Conservation (phyloP, 2,113 vertebrate genomes). For the Coturnix japonica region DNA sequence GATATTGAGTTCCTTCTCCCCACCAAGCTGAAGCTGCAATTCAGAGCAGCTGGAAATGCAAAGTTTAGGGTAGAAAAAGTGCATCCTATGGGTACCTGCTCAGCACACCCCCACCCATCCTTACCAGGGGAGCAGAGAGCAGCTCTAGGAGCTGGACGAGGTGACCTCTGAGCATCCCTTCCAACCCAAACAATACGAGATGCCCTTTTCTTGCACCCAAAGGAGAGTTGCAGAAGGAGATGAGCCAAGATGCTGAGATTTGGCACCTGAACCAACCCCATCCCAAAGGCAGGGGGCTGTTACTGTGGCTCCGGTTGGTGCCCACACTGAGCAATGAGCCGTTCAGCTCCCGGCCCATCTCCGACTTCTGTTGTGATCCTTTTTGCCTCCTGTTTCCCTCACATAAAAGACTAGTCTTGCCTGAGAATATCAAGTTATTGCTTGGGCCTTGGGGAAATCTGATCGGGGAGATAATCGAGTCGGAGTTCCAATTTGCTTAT, state of each 20-base stretch:
- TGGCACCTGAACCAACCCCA: neutral
- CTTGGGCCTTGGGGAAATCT: conserved; percentile 75
- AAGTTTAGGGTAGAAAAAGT: neutral
- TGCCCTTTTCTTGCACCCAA: neutral
- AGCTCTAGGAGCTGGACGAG: neutral
- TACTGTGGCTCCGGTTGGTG: neutral
- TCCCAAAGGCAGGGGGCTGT: neutral
- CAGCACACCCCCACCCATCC: neutral
- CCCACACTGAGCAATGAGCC: neutral
- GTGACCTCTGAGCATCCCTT: too few species aligned
- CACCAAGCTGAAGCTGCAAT: neutral
- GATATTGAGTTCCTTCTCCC: neutral
- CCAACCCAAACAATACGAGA: too few species aligned
- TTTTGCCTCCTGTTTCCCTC: conserved; percentile 60
- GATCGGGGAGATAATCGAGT: conserved; percentile 74
- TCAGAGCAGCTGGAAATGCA: neutral
- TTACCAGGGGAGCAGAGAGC: neutral
- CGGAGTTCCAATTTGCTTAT: conserved; percentile 75
- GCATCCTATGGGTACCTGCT: neutral
- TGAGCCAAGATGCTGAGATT: neutral
- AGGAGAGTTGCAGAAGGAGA: neutral
- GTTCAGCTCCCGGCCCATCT: neutral
- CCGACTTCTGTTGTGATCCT: conserved; percentile 2
- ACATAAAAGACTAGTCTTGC: conserved; percentile 56
- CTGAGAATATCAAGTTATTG: conserved; percentile 67